Conservation (phyloP, 2,888 invertebrate genomes). For the Alloscopus bannaensis region DNA sequence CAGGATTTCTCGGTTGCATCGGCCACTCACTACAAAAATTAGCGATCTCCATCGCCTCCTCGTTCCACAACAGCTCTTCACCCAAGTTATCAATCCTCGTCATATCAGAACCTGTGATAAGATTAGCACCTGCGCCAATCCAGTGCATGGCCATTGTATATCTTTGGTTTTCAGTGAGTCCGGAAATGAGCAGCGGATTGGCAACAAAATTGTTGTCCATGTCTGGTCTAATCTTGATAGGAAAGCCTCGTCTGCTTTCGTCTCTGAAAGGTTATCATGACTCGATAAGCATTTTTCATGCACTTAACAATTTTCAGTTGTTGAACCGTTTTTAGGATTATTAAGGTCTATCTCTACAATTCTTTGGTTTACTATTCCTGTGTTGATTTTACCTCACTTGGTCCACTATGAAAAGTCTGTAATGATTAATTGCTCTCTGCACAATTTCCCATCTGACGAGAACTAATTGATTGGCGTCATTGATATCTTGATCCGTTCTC, state of each 20-base stretch:
- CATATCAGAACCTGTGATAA: slow-evolving; percentile 16
- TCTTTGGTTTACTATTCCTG: no score
- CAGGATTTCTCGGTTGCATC: slow-evolving; percentile 25
- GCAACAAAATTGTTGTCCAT: slow-evolving; percentile 9
- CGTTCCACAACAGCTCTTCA: slow-evolving; percentile 12
- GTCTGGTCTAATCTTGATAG: slow-evolving; percentile 13
- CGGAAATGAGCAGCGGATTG: neutral
- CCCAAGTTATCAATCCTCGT: slow-evolving; percentile 8
- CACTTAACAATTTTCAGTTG: no score
- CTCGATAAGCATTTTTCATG: no score
- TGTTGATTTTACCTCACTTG: no score
- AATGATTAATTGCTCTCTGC: slow-evolving; percentile 21
- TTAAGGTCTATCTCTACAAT: no score
- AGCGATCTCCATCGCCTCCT: slow-evolving; percentile 8
- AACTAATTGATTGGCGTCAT: neutral
- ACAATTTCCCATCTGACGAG: slow-evolving; percentile 3
- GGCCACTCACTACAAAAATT: slow-evolving; percentile 14
- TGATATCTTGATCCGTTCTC: slow-evolving; percentile 26
- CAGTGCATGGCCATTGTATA: slow-evolving; percentile 12
- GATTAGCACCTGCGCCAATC: slow-evolving; percentile 17
- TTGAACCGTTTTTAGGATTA: no score
- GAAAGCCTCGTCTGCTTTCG: neutral
- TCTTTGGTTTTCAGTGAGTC: neutral
- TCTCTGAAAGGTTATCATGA: no score
- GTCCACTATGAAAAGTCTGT: slow-evolving; percentile 6